Evolutionary conservation across 2,113 vertebrate genomes (phyloP), one percentile per base, ranked within the genome.

Genomic region (Struthio camelus): DNA sequence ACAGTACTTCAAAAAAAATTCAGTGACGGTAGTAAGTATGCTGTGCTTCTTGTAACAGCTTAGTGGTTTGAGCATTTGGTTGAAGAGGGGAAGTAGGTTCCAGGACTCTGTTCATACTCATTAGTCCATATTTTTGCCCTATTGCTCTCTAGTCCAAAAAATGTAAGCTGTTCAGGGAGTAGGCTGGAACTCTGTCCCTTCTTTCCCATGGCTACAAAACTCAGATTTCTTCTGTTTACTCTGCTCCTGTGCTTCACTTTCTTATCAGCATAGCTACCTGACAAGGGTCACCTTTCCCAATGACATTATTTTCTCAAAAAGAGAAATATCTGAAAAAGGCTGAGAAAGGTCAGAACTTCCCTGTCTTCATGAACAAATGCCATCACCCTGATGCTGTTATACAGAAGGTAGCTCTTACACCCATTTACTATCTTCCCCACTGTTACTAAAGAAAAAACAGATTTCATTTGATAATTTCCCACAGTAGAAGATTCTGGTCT

Each of bases 121-220:
- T 4, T 91, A 80, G n/a, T 42, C 51, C 9, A 0, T 62, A 69
- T 80, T 78, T 89, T 0, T 20, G 0, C 44, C 56, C n/a, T 69
- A 42, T 80, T 94, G 23, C 80, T 64, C 32, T 69, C n/a, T 38
- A 69, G 48, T 30, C 25, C 70, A 77, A 85, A 95, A 94, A 19
- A 5, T 0, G 0, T 23, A n/a, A 36, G 28, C 17, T 91, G 11
- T 91, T 79, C 58, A 59, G 66, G 32, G n/a, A 91, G 61, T 56
- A 56, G 38, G 48, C 36, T 78, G 36, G 34, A 78, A 44, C 13
- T 64, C 34, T 86, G 53, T 76, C n/a, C 17, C 22, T 25, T 76
- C 22, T 25, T 85, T 85, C 32, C 17, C 25, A 28, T 53, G 10
- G 53, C 38, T 87, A 61, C 80, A 93, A 85, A 34, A 9, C 1